Percentiles rank a stretch among this genome's conserved stretches.
Evolutionary conservation across 2,888 invertebrate species (phyloP).

Genomic region (Zaprionus bogoriensis): DNA sequence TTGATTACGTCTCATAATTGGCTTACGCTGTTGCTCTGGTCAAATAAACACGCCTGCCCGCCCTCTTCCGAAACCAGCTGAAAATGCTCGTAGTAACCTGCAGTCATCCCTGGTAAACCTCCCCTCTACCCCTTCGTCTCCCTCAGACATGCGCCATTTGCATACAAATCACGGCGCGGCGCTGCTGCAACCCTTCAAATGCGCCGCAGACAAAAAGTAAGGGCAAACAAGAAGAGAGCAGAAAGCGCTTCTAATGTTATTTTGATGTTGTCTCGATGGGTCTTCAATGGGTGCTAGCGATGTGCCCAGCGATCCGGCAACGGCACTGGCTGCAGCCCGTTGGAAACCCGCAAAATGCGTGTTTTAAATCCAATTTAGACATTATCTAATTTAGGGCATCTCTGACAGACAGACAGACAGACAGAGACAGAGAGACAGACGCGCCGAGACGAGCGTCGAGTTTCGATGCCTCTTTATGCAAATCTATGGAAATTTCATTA

Average conservation of each 20-base stretch:
- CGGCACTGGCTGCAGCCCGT: conserved; percentile 21
- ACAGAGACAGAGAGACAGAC: conserved; percentile 22
- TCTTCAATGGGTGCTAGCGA: not conserved
- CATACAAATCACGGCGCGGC: conserved; percentile 61
- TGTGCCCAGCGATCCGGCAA: too few relatives aligned
- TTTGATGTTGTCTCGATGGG: conserved; percentile 74
- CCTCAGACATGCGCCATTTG: conserved; percentile 42
- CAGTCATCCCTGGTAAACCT: not conserved
- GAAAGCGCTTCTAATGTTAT: conserved; percentile 67
- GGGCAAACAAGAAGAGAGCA: conserved; percentile 31
- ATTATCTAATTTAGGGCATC: conserved; percentile 82
- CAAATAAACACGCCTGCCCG: conserved; percentile 24
- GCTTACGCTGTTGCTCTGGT: conserved; percentile 47
- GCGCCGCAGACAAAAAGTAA: conserved; percentile 32
- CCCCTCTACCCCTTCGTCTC: not conserved
- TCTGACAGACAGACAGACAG: conserved; percentile 47
- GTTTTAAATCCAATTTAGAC: conserved; percentile 82
- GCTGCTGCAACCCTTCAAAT: conserved; percentile 67
- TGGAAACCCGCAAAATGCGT: conserved; percentile 80
- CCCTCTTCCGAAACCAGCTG: too few relatives aligned
- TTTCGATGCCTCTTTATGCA: conserved; percentile 63
- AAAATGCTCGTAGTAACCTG: too few relatives aligned
- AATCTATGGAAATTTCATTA: conserved; percentile 78
- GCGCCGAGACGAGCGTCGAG: conserved; percentile 5
- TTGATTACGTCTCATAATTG: conserved; percentile 65